phyloP scores from a whole-genome alignment of 2,797 vertebrate species.

The Podarcis siculus region DNA sequence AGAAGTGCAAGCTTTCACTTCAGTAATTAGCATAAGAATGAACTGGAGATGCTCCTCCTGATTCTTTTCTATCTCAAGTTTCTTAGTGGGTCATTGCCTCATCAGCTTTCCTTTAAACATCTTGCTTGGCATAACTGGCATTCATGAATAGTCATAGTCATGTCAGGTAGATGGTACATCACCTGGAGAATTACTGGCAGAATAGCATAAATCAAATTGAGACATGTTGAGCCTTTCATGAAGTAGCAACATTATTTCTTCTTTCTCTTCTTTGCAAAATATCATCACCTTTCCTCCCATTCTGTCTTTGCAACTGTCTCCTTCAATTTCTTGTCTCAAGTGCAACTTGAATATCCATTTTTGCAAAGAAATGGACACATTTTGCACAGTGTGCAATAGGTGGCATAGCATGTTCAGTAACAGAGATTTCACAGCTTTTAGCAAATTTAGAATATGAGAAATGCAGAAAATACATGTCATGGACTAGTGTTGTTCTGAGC shows the following conservation, averaged over 20 bases:
- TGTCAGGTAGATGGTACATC: neutral
- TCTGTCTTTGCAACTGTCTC: neutral
- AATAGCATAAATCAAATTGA: conserved; percentile 28
- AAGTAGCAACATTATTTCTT: neutral
- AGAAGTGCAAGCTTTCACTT: neutral
- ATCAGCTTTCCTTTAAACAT: conserved; percentile 6
- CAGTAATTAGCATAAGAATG: conserved; percentile 18
- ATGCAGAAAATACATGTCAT: neutral
- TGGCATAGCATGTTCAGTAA: neutral
- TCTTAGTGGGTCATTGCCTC: conserved; percentile 7
- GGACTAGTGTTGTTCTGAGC: neutral
- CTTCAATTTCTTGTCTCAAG: neutral
- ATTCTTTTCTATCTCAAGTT: conserved; percentile 8
- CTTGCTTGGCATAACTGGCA: conserved; percentile 24
- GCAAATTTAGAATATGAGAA: neutral
- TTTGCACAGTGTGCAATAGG: neutral
- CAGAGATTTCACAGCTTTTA: neutral
- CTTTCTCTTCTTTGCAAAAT: neutral
- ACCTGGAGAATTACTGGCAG: conserved; percentile 9
- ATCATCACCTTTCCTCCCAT: neutral
- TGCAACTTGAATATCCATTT: neutral
- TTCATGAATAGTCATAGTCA: conserved; percentile 22
- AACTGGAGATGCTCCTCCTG: neutral
- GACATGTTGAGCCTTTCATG: neutral
- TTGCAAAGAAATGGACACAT: neutral